Conservation (phyloP, 2,113 vertebrate species). For the Brachypteracias leptosomus region DNA sequence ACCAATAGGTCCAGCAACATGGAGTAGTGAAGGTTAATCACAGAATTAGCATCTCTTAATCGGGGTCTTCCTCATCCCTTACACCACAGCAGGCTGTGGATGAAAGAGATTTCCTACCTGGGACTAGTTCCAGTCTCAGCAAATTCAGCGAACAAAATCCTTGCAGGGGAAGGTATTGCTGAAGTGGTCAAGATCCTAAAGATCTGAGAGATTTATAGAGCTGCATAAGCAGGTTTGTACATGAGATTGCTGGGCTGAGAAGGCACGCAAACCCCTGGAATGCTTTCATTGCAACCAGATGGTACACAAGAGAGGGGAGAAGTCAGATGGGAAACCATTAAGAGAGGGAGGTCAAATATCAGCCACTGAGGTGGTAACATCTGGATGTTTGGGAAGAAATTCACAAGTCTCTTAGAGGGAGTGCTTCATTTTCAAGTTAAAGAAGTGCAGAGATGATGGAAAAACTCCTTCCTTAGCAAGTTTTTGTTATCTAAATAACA, state of each 20-base stretch:
- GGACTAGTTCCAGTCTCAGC: neutral
- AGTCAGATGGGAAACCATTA: neutral
- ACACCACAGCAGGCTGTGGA: neutral
- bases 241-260: neutral
- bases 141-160: neutral
- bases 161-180: neutral
- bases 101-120: neutral
- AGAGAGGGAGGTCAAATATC: neutral
- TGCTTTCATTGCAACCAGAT: constrained; percentile 36
- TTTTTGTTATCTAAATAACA: neutral
- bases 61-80: neutral
- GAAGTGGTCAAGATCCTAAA: neutral
- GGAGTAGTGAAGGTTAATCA: neutral
- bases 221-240: neutral
- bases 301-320: neutral
- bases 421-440: neutral
- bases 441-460: neutral
- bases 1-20: neutral
- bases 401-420: neutral
- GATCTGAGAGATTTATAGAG: neutral
- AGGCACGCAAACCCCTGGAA: neutral
- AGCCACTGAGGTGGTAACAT: neutral
- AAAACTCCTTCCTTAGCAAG: neutral
- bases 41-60: neutral
- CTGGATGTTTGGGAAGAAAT: constrained; percentile 4